Conservation (phyloP, 1,140 invertebrate genomes). For the Zaprionus gabonicus region DNA sequence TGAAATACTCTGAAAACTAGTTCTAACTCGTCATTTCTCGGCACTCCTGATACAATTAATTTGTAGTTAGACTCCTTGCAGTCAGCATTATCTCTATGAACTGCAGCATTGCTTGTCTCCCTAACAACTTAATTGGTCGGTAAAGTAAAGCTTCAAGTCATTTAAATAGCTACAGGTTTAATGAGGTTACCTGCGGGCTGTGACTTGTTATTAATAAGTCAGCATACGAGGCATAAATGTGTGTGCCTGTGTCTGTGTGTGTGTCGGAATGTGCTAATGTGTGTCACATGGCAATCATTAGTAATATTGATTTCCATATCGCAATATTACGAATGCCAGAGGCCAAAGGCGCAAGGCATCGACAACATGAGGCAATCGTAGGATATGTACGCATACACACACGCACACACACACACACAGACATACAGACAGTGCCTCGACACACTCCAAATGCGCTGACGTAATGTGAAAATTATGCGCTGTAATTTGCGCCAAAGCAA, state of each 20-base stretch:
- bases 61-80: too few species aligned
- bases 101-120: not conserved
- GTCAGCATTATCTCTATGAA: not conserved
- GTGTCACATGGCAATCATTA: slow-evolving; percentile 73
- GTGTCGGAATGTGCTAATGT: slow-evolving; percentile 5
- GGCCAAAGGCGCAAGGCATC: slow-evolving; percentile 43
- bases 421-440: slow-evolving; percentile 13
- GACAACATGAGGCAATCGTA: slow-evolving; percentile 41
- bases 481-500: slow-evolving; percentile 80
- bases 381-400: slow-evolving; percentile 33
- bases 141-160: slow-evolving; percentile 30
- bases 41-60: too few species aligned
- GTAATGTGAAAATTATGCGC: slow-evolving; percentile 80
- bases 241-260: not conserved
- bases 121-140: slow-evolving; percentile 60
- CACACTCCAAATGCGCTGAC: slow-evolving; percentile 58
- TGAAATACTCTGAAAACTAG: too few species aligned
- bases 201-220: not conserved
- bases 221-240: not conserved
- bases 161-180: slow-evolving; percentile 45
- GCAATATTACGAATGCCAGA: slow-evolving; percentile 66
- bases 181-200: not conserved
- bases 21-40: too few species aligned
- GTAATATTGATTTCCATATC: slow-evolving; percentile 81
- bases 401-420: not conserved